Conservation (phyloP, 2,888 invertebrate species). For the Acanthoscelides obtectus region DNA sequence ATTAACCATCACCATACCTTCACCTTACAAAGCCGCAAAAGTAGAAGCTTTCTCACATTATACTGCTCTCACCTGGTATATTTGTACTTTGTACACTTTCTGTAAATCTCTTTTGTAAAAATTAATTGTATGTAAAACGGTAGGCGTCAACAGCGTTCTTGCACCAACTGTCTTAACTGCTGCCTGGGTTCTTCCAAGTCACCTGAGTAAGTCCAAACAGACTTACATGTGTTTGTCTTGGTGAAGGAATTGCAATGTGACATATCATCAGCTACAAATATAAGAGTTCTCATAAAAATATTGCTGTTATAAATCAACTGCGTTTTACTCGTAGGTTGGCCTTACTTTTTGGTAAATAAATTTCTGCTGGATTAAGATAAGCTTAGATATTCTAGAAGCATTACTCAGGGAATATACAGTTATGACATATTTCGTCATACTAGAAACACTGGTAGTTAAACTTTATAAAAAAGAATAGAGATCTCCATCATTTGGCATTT, state of each 20-base stretch:
- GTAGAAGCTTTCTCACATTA: background rate
- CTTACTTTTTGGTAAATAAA: too few species aligned
- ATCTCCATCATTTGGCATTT: too few species aligned
- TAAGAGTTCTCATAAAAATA: background rate
- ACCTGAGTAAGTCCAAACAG: constrained; percentile 45
- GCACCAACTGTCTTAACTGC: constrained; percentile 48
- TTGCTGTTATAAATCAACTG: too few species aligned
- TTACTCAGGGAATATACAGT: too few species aligned
- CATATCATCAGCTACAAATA: background rate
- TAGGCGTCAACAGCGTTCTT: constrained; percentile 46
- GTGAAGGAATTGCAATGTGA: background rate
- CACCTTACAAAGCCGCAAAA: background rate
- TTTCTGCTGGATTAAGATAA: too few species aligned
- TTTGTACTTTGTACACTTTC: background rate
- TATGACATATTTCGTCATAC: too few species aligned
- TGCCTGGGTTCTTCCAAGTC: constrained; percentile 46
- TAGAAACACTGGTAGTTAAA: too few species aligned
- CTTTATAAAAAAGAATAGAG: too few species aligned
- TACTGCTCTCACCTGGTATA: background rate
- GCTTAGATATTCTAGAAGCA: too few species aligned
- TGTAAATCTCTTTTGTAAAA: constrained; percentile 24
- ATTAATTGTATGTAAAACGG: constrained; percentile 19
- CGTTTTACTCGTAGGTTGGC: too few species aligned
- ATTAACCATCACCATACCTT: background rate
- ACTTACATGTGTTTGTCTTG: constrained; percentile 24